A percentile compares a stretch with the other conserved stretches of the same genome.
Evolutionary conservation across 2,797 vertebrate genomes (phyloP).

Genomic region (Simalia tracyae): DNA sequence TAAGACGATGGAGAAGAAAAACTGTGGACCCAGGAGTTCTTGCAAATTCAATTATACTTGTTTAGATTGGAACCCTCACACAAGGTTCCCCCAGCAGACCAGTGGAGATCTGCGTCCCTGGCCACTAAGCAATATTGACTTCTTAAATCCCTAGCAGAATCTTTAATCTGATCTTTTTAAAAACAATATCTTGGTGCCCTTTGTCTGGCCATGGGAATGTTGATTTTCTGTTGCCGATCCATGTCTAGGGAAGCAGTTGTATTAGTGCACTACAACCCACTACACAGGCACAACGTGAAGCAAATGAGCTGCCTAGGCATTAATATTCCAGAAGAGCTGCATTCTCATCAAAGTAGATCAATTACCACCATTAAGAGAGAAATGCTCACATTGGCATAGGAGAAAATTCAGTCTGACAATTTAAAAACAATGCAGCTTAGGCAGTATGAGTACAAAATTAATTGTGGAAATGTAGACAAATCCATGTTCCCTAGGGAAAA

Average conservation of each 20-base stretch:
- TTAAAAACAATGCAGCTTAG: not conserved
- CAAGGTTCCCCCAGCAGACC: not conserved
- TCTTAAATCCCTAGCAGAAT: not conserved
- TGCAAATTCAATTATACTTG: not conserved
- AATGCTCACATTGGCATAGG: slow-evolving; percentile 6
- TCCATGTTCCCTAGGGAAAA: not conserved
- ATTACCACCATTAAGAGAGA: slow-evolving; percentile 40
- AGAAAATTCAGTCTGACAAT: slow-evolving; percentile 25
- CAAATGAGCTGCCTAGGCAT: slow-evolving; percentile 11
- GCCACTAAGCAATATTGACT: not conserved
- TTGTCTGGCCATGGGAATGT: not conserved
- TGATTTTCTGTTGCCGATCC: not conserved
- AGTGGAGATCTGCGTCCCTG: not conserved
- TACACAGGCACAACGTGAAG: slow-evolving; percentile 3
- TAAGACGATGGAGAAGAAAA: not conserved
- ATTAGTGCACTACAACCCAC: slow-evolving; percentile 26
- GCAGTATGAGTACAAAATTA: slow-evolving; percentile 4
- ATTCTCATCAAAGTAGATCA: slow-evolving; percentile 36
- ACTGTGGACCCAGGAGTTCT: not conserved
- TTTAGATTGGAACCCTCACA: not conserved
- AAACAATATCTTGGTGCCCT: not conserved
- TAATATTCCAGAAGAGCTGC: slow-evolving; percentile 32
- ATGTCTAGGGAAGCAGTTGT: not conserved
- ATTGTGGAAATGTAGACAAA: slow-evolving; percentile 8
- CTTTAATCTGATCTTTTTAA: not conserved